Base-by-base conservation (phyloP, 2,888 invertebrate genomes). In the Bombylius major region DNA sequence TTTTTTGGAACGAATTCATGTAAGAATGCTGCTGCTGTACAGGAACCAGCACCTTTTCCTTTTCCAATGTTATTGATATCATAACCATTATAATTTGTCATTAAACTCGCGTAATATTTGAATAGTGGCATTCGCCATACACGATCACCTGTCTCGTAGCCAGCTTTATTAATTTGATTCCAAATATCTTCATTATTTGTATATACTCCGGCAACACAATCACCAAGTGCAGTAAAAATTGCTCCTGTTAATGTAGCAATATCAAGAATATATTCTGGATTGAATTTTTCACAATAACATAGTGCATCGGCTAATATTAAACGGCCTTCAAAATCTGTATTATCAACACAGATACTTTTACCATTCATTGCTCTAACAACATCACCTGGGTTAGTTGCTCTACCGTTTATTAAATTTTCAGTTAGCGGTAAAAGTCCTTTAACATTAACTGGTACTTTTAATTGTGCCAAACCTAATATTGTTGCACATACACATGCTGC, bases 61-160 rank as follows among this genome's bases (percentile, higher is more conserved):
- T 77, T 78, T 0, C 80, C 79, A 13, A 83, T 69, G 65, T 86
- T 86, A 65, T 82, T 81, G 36, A 87, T 63, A 69, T 87, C 87
- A 36, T 50, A 54, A n/a, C 54, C 53, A 46, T 67, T 53, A 71
- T 70, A 64, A 77, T 57, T 75, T 39, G 76, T 79, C 44, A 87
- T 74, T 54, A 82, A 76, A 54, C 79, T 78, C 36, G 78, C 79
- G 69, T 83, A 89, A 67, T 82, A 81, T 50, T 80, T 77, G 79
- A 84, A 87, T 9, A 89, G 70, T 0, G 89, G 89, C 80, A 89
- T 83, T 56, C 87, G 75, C 89, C 89, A 89, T 4, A 89, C 78
- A 47, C 89, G 72, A 68, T 89, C 89, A 1, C 89, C 89, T 1
- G 86, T 83, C 60, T 78, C 77, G 63, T 77, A 74, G 45, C 86